Evolutionary conservation across 2,113 vertebrate species (phyloP).

Genomic region (Tachysurus vachellii): DNA sequence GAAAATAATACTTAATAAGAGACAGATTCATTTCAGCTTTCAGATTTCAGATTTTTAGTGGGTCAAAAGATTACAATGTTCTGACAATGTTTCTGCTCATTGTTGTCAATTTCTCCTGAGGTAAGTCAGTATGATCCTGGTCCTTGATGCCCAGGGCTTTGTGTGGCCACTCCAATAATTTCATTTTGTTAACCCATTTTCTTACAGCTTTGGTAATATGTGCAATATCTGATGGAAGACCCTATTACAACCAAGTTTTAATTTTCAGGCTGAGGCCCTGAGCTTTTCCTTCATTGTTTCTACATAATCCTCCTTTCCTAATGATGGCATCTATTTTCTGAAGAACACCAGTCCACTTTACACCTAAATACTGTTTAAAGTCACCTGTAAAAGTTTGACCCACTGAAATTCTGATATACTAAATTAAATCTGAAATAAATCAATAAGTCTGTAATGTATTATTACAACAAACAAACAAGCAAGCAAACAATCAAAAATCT

Average conservation of each 20-base stretch:
- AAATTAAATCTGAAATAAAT: not conserved
- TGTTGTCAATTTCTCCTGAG: not conserved
- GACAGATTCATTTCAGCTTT: not conserved
- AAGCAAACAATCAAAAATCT: too few species aligned
- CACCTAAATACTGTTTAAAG: not conserved
- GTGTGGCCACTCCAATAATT: not conserved
- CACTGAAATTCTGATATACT: not conserved
- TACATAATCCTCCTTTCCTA: not conserved
- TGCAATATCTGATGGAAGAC: not conserved
- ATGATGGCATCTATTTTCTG: not conserved
- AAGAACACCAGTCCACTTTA: not conserved
- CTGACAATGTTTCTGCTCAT: not conserved
- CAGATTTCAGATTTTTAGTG: too few species aligned
- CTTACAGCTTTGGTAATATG: not conserved
- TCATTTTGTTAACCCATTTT: not conserved
- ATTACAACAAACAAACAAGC: too few species aligned
- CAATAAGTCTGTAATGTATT: not conserved
- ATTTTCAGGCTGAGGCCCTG: not conserved
- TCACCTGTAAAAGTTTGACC: not conserved
- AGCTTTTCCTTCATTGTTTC: not conserved
- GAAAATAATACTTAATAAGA: too few species aligned
- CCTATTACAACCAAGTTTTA: too few species aligned
- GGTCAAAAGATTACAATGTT: not conserved
- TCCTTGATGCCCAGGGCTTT: too few species aligned
- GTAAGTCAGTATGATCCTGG: too few species aligned